Evolutionary conservation across 2,888 invertebrate species (phyloP).

Genomic region (Chydorus sphaericus): DNA sequence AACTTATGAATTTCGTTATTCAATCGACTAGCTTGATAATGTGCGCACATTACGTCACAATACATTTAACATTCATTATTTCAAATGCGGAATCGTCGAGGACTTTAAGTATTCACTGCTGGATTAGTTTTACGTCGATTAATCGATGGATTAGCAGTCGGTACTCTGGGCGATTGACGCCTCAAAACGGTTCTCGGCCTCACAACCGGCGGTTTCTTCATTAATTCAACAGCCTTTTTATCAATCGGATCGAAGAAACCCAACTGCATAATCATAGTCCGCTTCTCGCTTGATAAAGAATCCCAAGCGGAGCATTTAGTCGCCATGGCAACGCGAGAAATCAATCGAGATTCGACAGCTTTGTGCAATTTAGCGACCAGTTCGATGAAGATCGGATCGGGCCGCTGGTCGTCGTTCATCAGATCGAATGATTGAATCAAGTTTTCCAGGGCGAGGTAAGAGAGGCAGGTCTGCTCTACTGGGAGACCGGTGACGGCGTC

Average conservation of each 20-base stretch:
- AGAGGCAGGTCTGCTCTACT: not conserved
- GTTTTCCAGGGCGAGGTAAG: not conserved
- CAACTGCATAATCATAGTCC: not conserved
- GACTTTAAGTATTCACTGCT: too few relatives aligned
- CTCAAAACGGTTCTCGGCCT: too few relatives aligned
- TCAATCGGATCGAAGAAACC: not conserved
- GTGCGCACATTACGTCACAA: too few relatives aligned
- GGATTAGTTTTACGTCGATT: too few relatives aligned
- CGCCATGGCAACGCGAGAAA: not conserved
- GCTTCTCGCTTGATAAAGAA: not conserved
- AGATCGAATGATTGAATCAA: not conserved
- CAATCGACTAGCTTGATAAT: too few relatives aligned
- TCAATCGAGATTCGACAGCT: not conserved
- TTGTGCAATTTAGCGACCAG: not conserved
- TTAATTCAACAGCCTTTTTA: not conserved
- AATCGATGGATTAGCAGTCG: too few relatives aligned
- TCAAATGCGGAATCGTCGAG: too few relatives aligned
- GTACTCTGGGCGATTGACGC: too few relatives aligned
- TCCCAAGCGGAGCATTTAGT: conserved; percentile 1
- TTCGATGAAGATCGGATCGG: not conserved
- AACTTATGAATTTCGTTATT: too few relatives aligned
- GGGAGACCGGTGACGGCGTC: not conserved
- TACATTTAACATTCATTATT: too few relatives aligned
- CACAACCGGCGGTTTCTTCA: too few relatives aligned
- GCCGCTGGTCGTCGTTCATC: not conserved